Evolutionary conservation across 2,888 invertebrate genomes (phyloP).

Genomic region (Limnephilus lunatus): DNA sequence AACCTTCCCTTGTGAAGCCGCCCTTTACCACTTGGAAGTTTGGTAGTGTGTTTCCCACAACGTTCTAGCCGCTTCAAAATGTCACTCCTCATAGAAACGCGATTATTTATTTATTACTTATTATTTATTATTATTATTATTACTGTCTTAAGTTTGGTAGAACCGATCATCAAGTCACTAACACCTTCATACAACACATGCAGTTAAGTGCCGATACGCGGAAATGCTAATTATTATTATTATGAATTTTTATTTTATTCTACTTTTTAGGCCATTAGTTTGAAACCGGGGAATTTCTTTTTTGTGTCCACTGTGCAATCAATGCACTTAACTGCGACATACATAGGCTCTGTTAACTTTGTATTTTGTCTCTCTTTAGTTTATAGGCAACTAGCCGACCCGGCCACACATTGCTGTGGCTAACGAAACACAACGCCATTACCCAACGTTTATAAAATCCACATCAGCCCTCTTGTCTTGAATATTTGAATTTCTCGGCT

Average conservation of each 20-base stretch:
- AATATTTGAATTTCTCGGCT: too few species aligned
- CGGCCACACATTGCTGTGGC: too few species aligned
- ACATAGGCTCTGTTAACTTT: not conserved
- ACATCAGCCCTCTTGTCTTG: too few species aligned
- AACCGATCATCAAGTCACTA: not conserved
- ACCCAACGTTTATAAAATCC: too few species aligned
- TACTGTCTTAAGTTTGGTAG: not conserved
- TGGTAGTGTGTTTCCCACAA: constrained; percentile 20
- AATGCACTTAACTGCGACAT: not conserved
- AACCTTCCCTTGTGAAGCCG: not conserved
- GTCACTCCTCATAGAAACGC: not conserved
- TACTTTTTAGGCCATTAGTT: not conserved
- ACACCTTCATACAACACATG: not conserved
- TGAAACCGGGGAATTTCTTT: not conserved
- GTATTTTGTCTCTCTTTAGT: too few species aligned
- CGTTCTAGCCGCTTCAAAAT: constrained; percentile 22
- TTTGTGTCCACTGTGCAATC: not conserved
- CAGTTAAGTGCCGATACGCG: not conserved
- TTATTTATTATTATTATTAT: not conserved
- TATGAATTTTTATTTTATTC: not conserved
- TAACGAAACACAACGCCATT: too few species aligned
- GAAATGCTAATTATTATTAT: not conserved
- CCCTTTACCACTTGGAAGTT: constrained; percentile 11
- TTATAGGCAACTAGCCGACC: too few species aligned
- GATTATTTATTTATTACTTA: not conserved